Base-by-base conservation (phyloP, 2,113 vertebrate species). In the Leptodactylus fuscus region DNA sequence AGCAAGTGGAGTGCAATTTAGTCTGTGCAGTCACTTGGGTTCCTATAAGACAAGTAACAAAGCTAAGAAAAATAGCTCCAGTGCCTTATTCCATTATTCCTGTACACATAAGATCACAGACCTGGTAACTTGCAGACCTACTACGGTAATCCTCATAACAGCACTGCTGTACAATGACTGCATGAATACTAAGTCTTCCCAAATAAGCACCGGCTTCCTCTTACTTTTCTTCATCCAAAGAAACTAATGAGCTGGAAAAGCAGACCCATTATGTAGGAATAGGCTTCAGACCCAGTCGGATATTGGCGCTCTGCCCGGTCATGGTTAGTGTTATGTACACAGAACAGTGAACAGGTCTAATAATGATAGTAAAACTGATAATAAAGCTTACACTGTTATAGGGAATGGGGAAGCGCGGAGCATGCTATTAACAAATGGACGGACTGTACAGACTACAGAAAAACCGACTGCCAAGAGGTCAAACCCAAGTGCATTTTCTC, bases 221-320 rank as follows among this genome's bases (percentile, higher is more conserved):
- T 49, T 75, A 27, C 73, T 22, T 53, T 27, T 38, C 18, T 36
- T 22, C 18, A 51, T 55, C 49, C 32, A 53, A 24, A 38, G 49
- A 78, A 78, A 58, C 22, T 32, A 78, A 32, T n/a, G 75, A 36
- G 27, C 32, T 58, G 75, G 49, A 78, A 78, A 55, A 78, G 34
- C 16, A 53, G 49, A 34, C 48, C 1, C 36, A 77, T 77, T 78
- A 38, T 78, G 20, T 58, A 13, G 2, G 49, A 51, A 53, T 46
- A n/a, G 29, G 49, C 27, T 38, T 58, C 20, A 55, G 53, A n/a
- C 8, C 10, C 75, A 38, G 49, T n/a, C 75, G 13, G 32, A 53
- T 34, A 20, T 10, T 44, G 49, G 74, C 46, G 11, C 27, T 32
- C 20, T 58, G 49, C 75, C 29, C 75, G 24, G 51, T n/a, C 51